phyloP scores from a whole-genome alignment of 2,888 invertebrate species.

The Melanchra persicariae region DNA sequence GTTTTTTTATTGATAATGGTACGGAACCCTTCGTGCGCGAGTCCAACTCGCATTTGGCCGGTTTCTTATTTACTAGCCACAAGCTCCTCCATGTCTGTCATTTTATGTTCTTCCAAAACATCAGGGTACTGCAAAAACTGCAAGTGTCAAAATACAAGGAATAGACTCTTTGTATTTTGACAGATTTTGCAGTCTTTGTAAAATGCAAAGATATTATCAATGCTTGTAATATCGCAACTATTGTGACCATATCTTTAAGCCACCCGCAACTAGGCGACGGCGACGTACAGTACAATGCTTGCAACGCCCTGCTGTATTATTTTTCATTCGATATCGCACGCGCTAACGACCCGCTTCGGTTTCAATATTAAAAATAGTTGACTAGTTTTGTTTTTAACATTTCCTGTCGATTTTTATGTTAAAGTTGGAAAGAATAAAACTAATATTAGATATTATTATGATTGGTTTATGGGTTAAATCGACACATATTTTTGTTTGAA shows the following conservation, averaged over 20 bases:
- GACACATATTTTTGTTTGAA: not conserved
- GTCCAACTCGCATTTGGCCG: no score
- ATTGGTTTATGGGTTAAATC: constrained; percentile 20
- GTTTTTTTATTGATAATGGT: no score
- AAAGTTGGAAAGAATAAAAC: constrained; percentile 40
- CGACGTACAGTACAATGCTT: constrained; percentile 67
- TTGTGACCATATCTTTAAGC: constrained; percentile 35
- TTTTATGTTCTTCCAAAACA: no score
- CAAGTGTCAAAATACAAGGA: no score
- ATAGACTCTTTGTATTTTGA: no score
- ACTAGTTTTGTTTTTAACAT: constrained; percentile 65
- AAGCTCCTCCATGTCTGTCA: no score
- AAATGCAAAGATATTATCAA: not conserved
- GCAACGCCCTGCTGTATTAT: constrained; percentile 73
- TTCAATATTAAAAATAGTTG: constrained; percentile 77
- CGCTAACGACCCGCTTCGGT: constrained; percentile 72
- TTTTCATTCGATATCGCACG: constrained; percentile 77
- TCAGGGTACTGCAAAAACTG: no score
- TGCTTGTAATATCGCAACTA: constrained; percentile 17
- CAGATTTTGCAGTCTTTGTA: no score
- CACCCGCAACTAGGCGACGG: constrained; percentile 49
- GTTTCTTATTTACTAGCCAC: no score
- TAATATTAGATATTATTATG: constrained; percentile 26
- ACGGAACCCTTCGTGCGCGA: no score
- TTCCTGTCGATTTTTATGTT: constrained; percentile 49